Evolutionary conservation across 2,888 invertebrate genomes (phyloP).

Genomic region (Incurvaria masculella): DNA sequence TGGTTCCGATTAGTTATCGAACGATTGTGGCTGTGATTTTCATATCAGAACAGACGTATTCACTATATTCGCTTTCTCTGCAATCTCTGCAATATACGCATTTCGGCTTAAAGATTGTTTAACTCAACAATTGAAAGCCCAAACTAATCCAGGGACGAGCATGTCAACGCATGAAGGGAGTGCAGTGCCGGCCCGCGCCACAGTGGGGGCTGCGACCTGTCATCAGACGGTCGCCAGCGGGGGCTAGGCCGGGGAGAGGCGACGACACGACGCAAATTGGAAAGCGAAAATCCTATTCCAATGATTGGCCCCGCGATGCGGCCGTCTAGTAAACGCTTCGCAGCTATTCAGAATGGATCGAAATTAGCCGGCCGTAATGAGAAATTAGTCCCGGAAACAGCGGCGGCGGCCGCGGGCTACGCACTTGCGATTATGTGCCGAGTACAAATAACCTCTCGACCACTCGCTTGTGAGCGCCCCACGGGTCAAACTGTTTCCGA

Average conservation of each 20-base stretch:
- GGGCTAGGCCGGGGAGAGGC: neutral
- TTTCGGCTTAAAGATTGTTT: no score
- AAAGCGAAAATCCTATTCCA: slow-evolving; percentile 49
- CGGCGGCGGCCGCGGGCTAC: neutral
- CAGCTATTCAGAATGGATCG: neutral
- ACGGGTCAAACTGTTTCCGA: neutral
- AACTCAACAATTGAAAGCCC: no score
- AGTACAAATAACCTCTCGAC: neutral
- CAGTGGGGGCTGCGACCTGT: neutral
- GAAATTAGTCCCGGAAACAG: neutral
- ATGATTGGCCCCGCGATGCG: slow-evolving; percentile 29
- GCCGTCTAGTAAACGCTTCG: neutral
- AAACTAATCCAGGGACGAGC: no score
- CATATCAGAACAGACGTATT: no score
- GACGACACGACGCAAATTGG: slow-evolving; percentile 40
- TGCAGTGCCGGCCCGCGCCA: no score
- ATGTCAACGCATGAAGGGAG: no score
- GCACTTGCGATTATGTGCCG: neutral
- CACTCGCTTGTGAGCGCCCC: neutral
- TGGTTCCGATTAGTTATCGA: no score
- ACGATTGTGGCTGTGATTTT: no score
- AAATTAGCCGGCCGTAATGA: neutral
- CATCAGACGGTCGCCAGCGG: neutral
- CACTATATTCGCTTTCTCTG: no score
- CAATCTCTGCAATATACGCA: no score